A percentile compares a stretch with the other conserved stretches of the same genome.
Conservation (phyloP, 2,888 invertebrate species). For the Branchellion lobata region DNA sequence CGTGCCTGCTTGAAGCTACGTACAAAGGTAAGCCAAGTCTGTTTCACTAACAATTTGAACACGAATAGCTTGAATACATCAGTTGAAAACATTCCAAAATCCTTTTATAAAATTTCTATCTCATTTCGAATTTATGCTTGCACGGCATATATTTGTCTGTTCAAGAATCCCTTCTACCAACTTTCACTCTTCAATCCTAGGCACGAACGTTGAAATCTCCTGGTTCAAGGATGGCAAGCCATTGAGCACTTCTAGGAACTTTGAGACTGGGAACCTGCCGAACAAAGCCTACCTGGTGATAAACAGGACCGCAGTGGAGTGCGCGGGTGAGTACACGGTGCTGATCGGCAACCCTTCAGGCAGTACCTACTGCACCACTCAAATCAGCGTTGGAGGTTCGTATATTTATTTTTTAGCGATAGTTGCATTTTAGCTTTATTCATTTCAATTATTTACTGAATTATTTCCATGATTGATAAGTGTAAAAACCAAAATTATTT, state of each 20-base stretch:
- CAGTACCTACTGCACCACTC: slow-evolving; percentile 49
- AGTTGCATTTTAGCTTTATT: background rate
- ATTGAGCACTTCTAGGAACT: slow-evolving; percentile 44
- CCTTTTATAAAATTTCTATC: too few relatives aligned
- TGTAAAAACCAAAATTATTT: too few relatives aligned
- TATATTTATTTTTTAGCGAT: background rate
- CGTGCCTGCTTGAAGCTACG: too few relatives aligned
- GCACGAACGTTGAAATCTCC: slow-evolving; percentile 49
- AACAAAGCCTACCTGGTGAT: slow-evolving; percentile 42
- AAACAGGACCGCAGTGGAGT: slow-evolving; percentile 23
- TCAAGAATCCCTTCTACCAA: too few relatives aligned
- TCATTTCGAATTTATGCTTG: too few relatives aligned
- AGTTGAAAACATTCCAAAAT: too few relatives aligned
- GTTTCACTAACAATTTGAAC: background rate
- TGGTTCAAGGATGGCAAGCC: slow-evolving; percentile 53
- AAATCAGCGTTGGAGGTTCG: slow-evolving; percentile 39
- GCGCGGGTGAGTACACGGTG: slow-evolving; percentile 51
- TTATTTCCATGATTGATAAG: too few relatives aligned
- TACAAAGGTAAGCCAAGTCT: too few relatives aligned
- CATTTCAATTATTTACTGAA: too few relatives aligned
- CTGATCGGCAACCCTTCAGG: slow-evolving; percentile 51
- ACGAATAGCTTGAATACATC: too few relatives aligned
- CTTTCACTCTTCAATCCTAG: too few relatives aligned
- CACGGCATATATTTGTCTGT: too few relatives aligned
- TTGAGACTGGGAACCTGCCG: slow-evolving; percentile 41